A percentile compares a stretch with the other conserved stretches of the same genome.
Evolutionary conservation across 2,113 vertebrate genomes (phyloP).

Genomic region (Melanostigma gelatinosum): DNA sequence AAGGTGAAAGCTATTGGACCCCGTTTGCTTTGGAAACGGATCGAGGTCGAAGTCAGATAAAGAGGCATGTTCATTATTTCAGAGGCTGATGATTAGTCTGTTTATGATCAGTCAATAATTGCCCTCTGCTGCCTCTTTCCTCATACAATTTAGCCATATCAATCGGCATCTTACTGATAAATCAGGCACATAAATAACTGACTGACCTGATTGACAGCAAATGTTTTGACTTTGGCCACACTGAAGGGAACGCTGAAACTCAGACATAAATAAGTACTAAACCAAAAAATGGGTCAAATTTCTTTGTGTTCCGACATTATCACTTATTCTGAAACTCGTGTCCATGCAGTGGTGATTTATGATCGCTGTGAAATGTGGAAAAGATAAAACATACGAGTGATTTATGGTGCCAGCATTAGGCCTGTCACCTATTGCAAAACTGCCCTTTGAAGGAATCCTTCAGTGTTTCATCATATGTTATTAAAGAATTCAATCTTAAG

Average conservation of each 20-base stretch:
- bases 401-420: conserved; percentile 47
- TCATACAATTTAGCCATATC: background rate
- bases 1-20: conserved; percentile 6
- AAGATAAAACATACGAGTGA: conserved; percentile 45
- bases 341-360: conserved; percentile 41
- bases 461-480: background rate
- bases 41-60: conserved; percentile 38
- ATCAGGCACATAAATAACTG: conserved; percentile 1
- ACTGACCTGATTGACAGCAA: background rate
- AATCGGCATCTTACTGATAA: conserved; percentile 18
- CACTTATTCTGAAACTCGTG: conserved; percentile 13
- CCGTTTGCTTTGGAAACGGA: background rate
- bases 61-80: conserved; percentile 8
- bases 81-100: conserved; percentile 61
- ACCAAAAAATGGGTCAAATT: background rate
- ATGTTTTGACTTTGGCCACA: background rate
- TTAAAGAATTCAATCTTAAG: background rate
- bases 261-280: background rate
- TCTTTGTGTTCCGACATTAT: conserved; percentile 11
- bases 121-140: background rate
- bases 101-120: conserved; percentile 38
- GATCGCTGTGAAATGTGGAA: conserved; percentile 27
- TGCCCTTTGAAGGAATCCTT: background rate
- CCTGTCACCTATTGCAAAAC: conserved; percentile 15
- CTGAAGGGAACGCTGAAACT: background rate